Base-by-base conservation (phyloP, 2,113 vertebrate species). In the Miniopterus natalensis region DNA sequence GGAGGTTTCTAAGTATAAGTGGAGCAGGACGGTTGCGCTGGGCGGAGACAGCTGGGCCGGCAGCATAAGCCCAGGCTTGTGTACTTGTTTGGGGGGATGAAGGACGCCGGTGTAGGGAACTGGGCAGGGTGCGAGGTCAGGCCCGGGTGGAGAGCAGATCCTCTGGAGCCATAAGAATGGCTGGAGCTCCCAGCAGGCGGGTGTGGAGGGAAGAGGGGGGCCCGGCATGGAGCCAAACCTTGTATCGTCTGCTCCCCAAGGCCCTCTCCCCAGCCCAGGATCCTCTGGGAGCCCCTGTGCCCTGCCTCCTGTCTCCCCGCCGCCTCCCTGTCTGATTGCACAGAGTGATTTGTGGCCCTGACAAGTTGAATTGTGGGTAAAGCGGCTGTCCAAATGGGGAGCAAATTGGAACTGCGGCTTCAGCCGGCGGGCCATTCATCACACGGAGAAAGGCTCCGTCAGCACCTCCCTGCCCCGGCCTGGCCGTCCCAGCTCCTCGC, bases 351-450 rank as follows among this genome's bases (percentile, higher is more conserved):
- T 97, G 96, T 97, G 96, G 88, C 66, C 91, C 87, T 95, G 97
- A 95, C 95, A 97, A 89, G 90, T 51, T 97, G 98, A 97, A 95
- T 94, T 96, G 96, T 97, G 96, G 97, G 97, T 94, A 97, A 95
- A 97, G 85, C 61, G 2, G 53, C 94, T 74, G 95, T 95, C 96
- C 96, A 98, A 97, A 97, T 96, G 94, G 96, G 88, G 96, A 97
- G 97, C 97, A 98, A 97, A 98, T 97, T 97, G 97, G 96, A 96
- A 96, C 86, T 87, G 84, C n/a, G 1, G 74, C 95, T 96, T 74
- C 55, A 63, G 93, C 74, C 18, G 0, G 88, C 27, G 0, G 94
- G 66, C 86, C 90, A 96, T 96, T 91, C 88, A 93, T 98, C 97
- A 95, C 0, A 0, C 29, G 18, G 40, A 51, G 87, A 86, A 71